Evolutionary conservation across 1,140 invertebrate species (phyloP).

Genomic region (Mamestra configurata): DNA sequence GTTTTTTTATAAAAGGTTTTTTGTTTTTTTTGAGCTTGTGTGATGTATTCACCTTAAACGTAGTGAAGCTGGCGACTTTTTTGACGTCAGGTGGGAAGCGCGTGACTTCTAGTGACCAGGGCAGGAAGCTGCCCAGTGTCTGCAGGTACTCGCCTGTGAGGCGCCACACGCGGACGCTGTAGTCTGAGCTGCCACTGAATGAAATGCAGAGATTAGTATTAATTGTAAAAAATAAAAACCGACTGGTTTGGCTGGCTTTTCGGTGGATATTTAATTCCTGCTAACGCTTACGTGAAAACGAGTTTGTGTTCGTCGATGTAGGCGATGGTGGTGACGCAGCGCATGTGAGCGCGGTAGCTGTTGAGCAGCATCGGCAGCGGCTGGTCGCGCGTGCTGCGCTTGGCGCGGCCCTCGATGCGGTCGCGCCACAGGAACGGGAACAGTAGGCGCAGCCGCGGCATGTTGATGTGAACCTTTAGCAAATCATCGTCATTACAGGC

Average conservation of each 20-base stretch:
- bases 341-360: constrained; percentile 90
- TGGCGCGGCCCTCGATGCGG: constrained; percentile 89
- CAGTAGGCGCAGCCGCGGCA: constrained; percentile 89
- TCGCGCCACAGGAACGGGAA: constrained; percentile 92
- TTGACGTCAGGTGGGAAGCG: constrained; percentile 90
- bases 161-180: constrained; percentile 91
- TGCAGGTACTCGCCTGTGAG: constrained; percentile 89
- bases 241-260: no score
- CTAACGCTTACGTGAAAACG: constrained; percentile 89
- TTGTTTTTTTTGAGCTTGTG: no score
- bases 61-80: constrained; percentile 90
- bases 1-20: no score
- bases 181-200: constrained; percentile 91
- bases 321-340: constrained; percentile 89
- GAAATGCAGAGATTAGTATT: not conserved
- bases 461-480: constrained; percentile 84
- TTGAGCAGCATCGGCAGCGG: constrained; percentile 90
- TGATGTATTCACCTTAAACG: constrained; percentile 86
- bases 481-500: no score
- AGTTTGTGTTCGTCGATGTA: constrained; percentile 89
- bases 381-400: constrained; percentile 89
- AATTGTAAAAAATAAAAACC: no score
- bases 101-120: constrained; percentile 79
- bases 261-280: no score
- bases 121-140: constrained; percentile 29